Evolutionary conservation across 2,888 invertebrate genomes (phyloP), one percentile per base, ranked within the genome.

Genomic region (Amiota minor): DNA sequence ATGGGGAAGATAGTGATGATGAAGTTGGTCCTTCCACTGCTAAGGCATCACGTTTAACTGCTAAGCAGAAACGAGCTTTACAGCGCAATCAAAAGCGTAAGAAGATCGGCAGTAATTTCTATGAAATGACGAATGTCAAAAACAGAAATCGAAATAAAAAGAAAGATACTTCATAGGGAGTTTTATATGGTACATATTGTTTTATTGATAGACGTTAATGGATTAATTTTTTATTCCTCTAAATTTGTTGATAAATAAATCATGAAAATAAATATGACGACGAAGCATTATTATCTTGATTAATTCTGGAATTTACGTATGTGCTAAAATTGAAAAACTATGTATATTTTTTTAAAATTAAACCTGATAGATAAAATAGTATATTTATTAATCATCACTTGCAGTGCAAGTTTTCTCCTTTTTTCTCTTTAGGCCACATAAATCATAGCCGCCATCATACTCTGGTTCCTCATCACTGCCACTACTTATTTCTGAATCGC

Each of bases 81-180:
- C 95, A 96, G 76, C 91, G 96, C 79, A 92, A 93, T 12, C 92
- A 92, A 78, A 95, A 94, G 80, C 92, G 95, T 12, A 95, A 94
- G 87, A 96, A 95, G 87, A 93, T 95, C 75, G 97, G 97, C 80
- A 96, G 95, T 88, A 95, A 97, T 90, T 97, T 97, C 88, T 97
- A 97, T 89, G 96, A 96, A 92, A 93, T 94, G 47, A 92, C 95
- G 11, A 97, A 97, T 91, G 97, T 97, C 71, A 97, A 97, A 89
- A 97, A 97, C 89, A 93, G 94, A 80, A 96, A 95, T 90, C 93
- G 95, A 78, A 92, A 93, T 87, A 94, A 93, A 87, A 95, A 93
- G 82, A 92, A 81, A 75, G 86, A 87, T 35, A 68, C 80, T 47
- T 20, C 35, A 6, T 35, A 35, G 6, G 23, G 35, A 35, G 35